Evolutionary conservation across 2,113 vertebrate genomes (phyloP).

Genomic region (Corvus moneduloides): DNA sequence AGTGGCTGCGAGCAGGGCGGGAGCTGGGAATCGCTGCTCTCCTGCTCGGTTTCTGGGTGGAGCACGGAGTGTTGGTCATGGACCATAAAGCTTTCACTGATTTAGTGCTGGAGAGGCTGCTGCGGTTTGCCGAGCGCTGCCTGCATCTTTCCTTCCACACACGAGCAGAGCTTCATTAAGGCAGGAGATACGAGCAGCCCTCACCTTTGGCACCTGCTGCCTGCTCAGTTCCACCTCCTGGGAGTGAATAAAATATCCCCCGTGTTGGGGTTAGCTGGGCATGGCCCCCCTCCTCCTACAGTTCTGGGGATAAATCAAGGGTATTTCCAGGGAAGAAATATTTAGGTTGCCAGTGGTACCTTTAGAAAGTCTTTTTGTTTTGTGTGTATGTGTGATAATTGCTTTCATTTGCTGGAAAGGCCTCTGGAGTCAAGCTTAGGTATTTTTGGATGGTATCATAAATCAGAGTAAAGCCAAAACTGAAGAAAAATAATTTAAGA

Average conservation of each 20-base stretch:
- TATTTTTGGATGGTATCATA: background rate
- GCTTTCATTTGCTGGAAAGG: background rate
- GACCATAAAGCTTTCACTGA: slow-evolving; percentile 18
- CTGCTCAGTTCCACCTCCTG: background rate
- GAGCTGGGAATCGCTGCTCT: background rate
- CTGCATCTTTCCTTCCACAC: background rate
- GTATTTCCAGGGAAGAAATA: background rate
- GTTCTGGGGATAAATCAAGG: background rate
- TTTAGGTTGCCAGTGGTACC: background rate
- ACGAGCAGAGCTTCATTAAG: background rate
- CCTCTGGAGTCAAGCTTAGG: background rate
- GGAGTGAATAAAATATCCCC: background rate
- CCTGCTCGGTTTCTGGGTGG: slow-evolving; percentile 45
- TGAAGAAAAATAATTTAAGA: background rate
- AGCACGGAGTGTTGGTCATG: slow-evolving; percentile 2
- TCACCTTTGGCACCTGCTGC: background rate
- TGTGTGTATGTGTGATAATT: background rate
- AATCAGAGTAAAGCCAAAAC: background rate
- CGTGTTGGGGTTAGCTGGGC: background rate
- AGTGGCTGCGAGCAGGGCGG: background rate
- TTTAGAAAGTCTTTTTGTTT: background rate
- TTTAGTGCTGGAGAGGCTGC: background rate
- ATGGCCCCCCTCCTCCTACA: background rate
- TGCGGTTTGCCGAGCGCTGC: background rate
- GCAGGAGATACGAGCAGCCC: background rate